Percentiles rank a stretch among this genome's conserved stretches.
Evolutionary conservation across 2,797 vertebrate genomes (phyloP).

Genomic region (Podargus strigoides): DNA sequence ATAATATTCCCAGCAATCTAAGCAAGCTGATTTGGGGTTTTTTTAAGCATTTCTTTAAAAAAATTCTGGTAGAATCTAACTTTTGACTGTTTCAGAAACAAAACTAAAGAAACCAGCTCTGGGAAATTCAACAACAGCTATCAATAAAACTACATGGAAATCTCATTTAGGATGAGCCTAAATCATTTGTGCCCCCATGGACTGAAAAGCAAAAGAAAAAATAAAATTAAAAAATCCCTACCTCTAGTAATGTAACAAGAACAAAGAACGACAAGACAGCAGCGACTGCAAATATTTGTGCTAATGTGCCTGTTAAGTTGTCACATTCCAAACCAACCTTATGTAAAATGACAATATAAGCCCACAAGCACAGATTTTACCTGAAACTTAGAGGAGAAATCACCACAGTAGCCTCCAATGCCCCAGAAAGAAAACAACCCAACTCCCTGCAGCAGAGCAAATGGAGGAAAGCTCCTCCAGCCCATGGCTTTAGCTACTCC

Average conservation of each 20-base stretch:
- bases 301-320: accelerated
- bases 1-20: background rate
- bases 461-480: background rate
- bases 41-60: background rate
- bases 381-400: background rate
- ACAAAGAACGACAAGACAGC: background rate
- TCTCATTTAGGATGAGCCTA: background rate
- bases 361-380: background rate
- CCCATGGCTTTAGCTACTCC: too few relatives aligned
- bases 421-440: background rate
- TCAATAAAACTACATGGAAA: background rate
- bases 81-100: background rate
- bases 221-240: accelerated
- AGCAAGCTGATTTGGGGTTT: background rate
- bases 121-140: background rate
- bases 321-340: background rate
- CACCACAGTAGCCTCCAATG: accelerated
- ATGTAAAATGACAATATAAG: background rate
- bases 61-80: background rate
- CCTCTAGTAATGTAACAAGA: background rate
- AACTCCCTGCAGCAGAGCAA: background rate
- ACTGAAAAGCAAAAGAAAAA: background rate
- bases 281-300: background rate
- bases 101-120: background rate
- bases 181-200: background rate